phyloP scores from a whole-genome alignment of 2,797 vertebrate species.

The Cyclura pinguis region DNA sequence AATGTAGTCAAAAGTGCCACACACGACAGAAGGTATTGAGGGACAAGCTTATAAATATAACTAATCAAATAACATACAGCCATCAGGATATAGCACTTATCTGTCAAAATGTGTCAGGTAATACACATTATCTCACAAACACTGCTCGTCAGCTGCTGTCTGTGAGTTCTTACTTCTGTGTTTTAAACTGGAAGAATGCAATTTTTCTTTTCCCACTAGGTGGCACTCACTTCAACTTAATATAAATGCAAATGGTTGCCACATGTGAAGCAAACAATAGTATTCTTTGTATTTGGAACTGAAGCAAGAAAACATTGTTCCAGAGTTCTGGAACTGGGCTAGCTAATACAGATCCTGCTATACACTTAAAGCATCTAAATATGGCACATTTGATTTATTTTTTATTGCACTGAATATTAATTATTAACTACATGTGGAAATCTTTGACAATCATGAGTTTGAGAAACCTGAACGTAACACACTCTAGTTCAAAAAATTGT shows the following conservation, averaged over 20 bases:
- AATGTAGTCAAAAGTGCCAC: neutral
- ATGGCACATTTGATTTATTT: constrained; percentile 4
- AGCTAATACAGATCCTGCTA: constrained; percentile 41
- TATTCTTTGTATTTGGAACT: constrained; percentile 47
- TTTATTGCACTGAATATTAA: neutral
- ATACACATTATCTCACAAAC: neutral
- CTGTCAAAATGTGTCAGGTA: constrained; percentile 12
- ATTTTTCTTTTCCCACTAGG: constrained; percentile 77
- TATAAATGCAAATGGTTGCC: constrained; percentile 56
- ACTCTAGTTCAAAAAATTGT: neutral
- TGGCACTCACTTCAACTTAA: constrained; percentile 82
- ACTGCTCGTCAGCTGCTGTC: neutral
- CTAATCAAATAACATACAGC: neutral
- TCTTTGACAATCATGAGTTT: neutral
- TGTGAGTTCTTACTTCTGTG: neutral
- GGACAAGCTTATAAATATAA: neutral
- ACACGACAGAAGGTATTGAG: neutral
- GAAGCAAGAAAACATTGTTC: constrained; percentile 53
- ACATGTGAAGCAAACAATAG: constrained; percentile 69
- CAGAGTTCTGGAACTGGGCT: constrained; percentile 47
- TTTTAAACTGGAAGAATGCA: neutral
- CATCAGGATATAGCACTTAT: neutral
- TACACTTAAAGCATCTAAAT: constrained; percentile 8
- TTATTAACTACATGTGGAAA: neutral
- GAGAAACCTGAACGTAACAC: neutral